Base-by-base conservation (phyloP, 2,797 vertebrate genomes). In the Pseudochaenichthys georgianus region DNA sequence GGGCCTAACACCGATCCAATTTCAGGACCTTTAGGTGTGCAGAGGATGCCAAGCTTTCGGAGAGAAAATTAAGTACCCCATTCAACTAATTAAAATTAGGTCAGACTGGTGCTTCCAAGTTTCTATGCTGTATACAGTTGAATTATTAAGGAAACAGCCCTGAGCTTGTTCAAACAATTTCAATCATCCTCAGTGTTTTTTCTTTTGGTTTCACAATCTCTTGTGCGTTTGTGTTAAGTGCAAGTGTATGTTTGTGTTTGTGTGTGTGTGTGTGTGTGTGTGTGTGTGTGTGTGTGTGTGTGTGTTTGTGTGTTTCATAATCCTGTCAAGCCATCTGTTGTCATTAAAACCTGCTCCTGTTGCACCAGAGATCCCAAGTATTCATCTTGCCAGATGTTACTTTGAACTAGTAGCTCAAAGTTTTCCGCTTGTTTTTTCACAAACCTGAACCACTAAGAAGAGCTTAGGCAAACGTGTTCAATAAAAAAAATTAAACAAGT, bases 271-370 rank as follows among this genome's bases (percentile, higher is more conserved):
- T 57, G 66, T 84, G 45, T 71, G 60, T 64, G 42, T 59, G 57
- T 59, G 79, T 52, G 64, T 84, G 79, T 47, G 70, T 45, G 71
- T 76, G 21, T 64, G 75, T 86, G n/a, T n/a, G n/a, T n/a, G n/a
- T n/a, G n/a, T n/a, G n/a, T n/a, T n/a, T n/a, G n/a, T n/a, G n/a
- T n/a, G n/a, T n/a, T 80, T 84, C 57, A 61, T 90, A 90, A 91
- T 88, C 82, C 78, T 31, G 77, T 89, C 73, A 74, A 89, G 79
- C 82, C 91, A 90, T 90, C 89, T 92, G 87, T 77, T 88, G 57
- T 85, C 87, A 89, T 89, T 88, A 88, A 88, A 89, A 79, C 75
- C 71, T 82, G 78, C 78, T 81, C 67, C 79, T 86, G 75, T 63
- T 80, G 78, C 38, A 43, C 23, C 64, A 60, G 12, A 34, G 64